Conservation (phyloP, 2,113 vertebrate species). For the Dinomys branickii region DNA sequence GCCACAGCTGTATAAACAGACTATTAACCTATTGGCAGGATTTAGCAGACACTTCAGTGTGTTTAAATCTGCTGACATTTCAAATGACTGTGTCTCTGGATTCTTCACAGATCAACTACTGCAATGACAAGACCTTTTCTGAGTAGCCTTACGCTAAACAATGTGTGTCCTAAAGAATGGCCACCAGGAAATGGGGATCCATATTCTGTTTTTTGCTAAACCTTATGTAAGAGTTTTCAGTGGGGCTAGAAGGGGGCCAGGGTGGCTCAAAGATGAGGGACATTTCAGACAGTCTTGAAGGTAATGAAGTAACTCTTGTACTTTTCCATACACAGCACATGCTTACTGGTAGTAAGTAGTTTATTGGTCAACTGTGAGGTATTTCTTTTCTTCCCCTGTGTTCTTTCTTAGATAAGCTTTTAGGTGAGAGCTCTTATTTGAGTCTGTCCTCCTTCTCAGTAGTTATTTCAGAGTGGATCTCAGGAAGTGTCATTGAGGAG, state of each 20-base stretch:
- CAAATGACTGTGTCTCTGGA: neutral
- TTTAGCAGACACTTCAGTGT: conserved; percentile 55
- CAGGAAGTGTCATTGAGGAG: neutral
- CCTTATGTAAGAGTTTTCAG: neutral
- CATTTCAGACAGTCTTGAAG: neutral
- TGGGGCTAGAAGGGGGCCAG: neutral
- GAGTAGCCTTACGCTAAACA: conserved; percentile 8
- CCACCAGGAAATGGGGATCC: neutral
- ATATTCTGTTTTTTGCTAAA: neutral
- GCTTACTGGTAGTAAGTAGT: neutral
- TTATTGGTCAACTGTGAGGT: neutral
- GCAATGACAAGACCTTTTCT: conserved; percentile 8
- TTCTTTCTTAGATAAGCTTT: conserved; percentile 37
- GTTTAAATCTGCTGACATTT: conserved; percentile 68
- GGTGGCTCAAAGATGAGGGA: neutral
- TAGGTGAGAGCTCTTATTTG: neutral
- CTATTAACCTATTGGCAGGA: conserved; percentile 50
- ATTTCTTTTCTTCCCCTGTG: accelerated
- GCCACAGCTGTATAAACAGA: conserved; percentile 78
- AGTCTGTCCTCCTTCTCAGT: neutral
- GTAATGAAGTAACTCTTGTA: neutral
- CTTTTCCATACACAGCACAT: neutral
- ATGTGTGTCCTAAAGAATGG: neutral
- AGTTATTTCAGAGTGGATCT: neutral
- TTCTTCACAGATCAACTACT: conserved; percentile 42